A percentile compares a stretch with the other conserved stretches of the same genome.
These are phyloP conservation scores for Petaurus breviceps DNA, from an alignment of 2,113 vertebrate species.

Conservation along the genomic window DNA sequence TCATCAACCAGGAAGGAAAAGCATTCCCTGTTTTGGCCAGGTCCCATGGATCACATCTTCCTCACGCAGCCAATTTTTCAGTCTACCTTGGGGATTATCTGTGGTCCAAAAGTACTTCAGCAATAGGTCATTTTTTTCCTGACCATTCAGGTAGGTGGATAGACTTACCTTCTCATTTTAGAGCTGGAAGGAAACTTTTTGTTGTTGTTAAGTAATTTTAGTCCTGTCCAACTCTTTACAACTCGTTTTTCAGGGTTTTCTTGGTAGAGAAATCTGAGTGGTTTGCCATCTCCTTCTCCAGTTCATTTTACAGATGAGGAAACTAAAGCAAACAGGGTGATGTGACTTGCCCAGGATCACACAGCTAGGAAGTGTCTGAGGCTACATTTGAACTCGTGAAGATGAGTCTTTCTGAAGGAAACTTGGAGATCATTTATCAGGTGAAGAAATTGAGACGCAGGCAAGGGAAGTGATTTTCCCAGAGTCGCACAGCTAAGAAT, in stretches of 20 bases:
- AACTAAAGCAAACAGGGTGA: background rate
- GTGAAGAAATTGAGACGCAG: background rate
- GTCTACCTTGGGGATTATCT: background rate
- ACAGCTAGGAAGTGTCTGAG: too few relatives aligned
- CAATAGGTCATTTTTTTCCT: background rate
- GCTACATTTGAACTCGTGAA: too few relatives aligned
- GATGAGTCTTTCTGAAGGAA: too few relatives aligned
- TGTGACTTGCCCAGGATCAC: background rate
- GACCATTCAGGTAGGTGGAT: background rate
- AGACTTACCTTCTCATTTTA: background rate
- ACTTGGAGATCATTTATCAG: background rate
- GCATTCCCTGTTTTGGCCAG: background rate
- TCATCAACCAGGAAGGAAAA: background rate
- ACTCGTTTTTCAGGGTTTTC: too few relatives aligned
- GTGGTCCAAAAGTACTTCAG: background rate
- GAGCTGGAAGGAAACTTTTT: background rate
- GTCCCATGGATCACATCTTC: background rate
- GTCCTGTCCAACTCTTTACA: too few relatives aligned
- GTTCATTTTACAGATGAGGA: too few relatives aligned
- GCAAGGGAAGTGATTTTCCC: conserved; percentile 7
- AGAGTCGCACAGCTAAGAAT: background rate
- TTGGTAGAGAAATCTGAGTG: too few relatives aligned
- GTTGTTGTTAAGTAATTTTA: too few relatives aligned
- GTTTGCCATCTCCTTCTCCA: too few relatives aligned
- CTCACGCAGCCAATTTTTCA: background rate